Conservation (phyloP, 2,113 vertebrate species). For the Notarius lentiginosus region DNA sequence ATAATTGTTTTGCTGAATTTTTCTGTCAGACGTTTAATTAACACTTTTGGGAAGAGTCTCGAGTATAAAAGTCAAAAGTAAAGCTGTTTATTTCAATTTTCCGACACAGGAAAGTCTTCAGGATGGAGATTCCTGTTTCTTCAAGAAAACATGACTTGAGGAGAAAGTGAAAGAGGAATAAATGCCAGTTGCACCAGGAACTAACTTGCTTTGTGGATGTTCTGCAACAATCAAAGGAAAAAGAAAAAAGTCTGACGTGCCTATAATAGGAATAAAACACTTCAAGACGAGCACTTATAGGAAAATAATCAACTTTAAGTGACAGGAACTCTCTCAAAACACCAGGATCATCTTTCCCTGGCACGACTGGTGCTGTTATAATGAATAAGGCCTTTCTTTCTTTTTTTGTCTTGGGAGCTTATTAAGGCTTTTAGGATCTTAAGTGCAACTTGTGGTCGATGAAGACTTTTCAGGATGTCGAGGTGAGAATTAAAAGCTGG, state of each 20-base stretch:
- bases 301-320: neutral
- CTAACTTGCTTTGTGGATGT: neutral
- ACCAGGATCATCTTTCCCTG: neutral
- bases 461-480: neutral
- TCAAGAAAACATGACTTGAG: neutral
- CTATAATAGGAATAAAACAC: neutral
- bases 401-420: neutral
- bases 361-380: neutral
- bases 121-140: neutral
- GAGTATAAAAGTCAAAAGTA: neutral
- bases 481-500: slow-evolving; percentile 13
- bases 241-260: neutral
- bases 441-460: neutral
- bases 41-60: neutral
- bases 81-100: neutral
- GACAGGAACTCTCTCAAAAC: neutral
- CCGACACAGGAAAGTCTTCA: too few relatives aligned
- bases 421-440: slow-evolving; percentile 3
- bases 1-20: too few relatives aligned
- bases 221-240: too few relatives aligned
- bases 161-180: neutral
- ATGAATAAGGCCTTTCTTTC: too few relatives aligned
- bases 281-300: neutral
- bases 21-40: too few relatives aligned
- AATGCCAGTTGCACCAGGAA: neutral